Evolutionary conservation across 1,140 invertebrate genomes (phyloP), one percentile per base, ranked within the genome.

Genomic region (Atopsyche davidsoni): DNA sequence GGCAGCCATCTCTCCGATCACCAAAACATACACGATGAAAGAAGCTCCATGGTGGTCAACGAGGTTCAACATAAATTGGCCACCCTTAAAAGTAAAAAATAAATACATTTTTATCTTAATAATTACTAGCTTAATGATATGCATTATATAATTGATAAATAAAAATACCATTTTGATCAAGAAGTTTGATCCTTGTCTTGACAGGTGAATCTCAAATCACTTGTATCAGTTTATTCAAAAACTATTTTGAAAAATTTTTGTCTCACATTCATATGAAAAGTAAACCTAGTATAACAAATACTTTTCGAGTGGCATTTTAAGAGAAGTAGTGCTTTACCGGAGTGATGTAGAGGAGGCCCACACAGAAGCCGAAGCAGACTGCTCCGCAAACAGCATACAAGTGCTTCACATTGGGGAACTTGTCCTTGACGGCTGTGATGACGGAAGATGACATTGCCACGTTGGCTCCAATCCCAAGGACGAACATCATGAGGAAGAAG

Each of bases 401-500:
- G 39, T 44, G 32, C 13, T 34, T 31, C 1, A 54, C 11, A 2
- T 36, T 9, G 14, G 85, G 83, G 61, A 86, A 89, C 16, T 80
- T 72, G 63, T 90, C 88, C 47, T 79, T 71, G 42, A 90, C 69
- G 0, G 84, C 75, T 0, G 82, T 84, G 43, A 86, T 81, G 18
- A 87, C 67, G 38, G 76, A 75, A 7, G 79, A 79, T 1, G 80
- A 75, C 54, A 87, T 57, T 1, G 82, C 83, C 28, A 85, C 80
- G 9, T 79, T 79, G 22, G 85, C 87, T 3, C 88, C 89, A 25
- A 87, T 72, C 1, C 86, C 89, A 36, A 92, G 68, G 0, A 89
- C 82, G 48, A 87, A 83, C 62, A 92, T 75, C 87, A 91, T 91
- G 3, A 92, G 61, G 70, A 95, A 96, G 74, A 96, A 95, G 4